Evolutionary conservation across 1,140 invertebrate species (phyloP).

Genomic region (Myzus persicae): DNA sequence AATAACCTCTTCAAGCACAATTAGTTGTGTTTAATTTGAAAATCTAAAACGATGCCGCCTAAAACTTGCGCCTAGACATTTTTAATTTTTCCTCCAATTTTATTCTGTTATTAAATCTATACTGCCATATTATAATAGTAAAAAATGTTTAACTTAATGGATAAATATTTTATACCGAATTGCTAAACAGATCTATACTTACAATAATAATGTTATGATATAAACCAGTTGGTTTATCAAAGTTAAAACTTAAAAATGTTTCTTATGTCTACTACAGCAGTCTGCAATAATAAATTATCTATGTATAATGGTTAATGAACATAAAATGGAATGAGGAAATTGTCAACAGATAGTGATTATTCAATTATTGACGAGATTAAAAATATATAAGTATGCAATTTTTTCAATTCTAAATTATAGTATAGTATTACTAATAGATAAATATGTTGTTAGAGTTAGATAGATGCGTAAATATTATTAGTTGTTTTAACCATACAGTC

Average conservation of each 20-base stretch:
- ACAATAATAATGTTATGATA: not conserved
- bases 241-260: not conserved
- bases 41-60: too few species aligned
- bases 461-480: slow-evolving; percentile 16
- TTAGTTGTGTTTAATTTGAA: too few species aligned
- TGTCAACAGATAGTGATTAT: not conserved
- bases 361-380: slow-evolving; percentile 14
- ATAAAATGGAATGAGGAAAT: slow-evolving; percentile 47
- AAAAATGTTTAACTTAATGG: not conserved
- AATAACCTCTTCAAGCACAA: too few species aligned
- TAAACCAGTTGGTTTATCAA: not conserved
- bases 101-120: not conserved
- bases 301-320: not conserved
- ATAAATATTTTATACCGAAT: not conserved
- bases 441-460: not conserved
- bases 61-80: too few species aligned
- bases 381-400: not conserved
- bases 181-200: not conserved
- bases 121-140: not conserved
- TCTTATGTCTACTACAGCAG: not conserved
- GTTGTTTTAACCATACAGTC: not conserved
- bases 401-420: not conserved
- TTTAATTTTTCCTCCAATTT: too few species aligned
- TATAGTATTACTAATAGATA: not conserved
- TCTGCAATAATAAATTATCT: not conserved